Conservation (phyloP, 1,140 invertebrate species). For the Drosophila bifasciata region DNA sequence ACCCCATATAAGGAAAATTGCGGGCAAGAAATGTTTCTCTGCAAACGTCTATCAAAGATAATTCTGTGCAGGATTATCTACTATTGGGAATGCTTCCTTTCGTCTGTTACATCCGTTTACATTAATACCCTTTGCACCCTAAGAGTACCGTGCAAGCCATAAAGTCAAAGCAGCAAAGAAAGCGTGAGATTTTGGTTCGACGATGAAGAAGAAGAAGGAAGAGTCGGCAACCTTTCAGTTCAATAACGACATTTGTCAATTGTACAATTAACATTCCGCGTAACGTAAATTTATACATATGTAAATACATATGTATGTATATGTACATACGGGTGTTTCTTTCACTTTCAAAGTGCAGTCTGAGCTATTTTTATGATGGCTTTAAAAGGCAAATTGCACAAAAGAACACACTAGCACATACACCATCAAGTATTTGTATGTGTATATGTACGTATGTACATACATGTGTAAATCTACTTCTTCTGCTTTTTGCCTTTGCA, state of each 20-base stretch:
- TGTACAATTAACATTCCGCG: constrained; percentile 29
- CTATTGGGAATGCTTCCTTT: too few species aligned
- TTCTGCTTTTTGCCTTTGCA: constrained; percentile 37
- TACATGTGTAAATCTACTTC: constrained; percentile 33
- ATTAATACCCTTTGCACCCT: too few species aligned
- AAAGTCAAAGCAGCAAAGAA: constrained; percentile 14
- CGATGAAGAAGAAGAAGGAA: constrained; percentile 30
- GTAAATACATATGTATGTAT: too few species aligned
- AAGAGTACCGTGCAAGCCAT: constrained; percentile 15
- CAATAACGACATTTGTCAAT: constrained; percentile 29
- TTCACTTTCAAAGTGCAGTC: constrained; percentile 68
- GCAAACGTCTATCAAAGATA: too few species aligned
- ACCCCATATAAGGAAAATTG: too few species aligned
- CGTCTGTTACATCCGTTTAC: too few species aligned
- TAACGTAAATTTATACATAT: neutral
- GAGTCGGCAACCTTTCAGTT: constrained; percentile 3
- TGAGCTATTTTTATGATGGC: constrained; percentile 49
- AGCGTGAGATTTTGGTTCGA: constrained; percentile 8
- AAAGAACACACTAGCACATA: constrained; percentile 52
- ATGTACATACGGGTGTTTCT: constrained; percentile 13
- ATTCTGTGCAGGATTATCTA: too few species aligned
- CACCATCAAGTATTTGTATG: constrained; percentile 17
- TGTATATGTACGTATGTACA: constrained; percentile 19
- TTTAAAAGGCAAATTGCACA: constrained; percentile 70
- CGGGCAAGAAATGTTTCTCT: too few species aligned